A percentile compares a stretch with the other conserved stretches of the same genome.
Evolutionary conservation across 2,113 vertebrate species (phyloP).

Genomic region (Orthochromis malagaraziensis): DNA sequence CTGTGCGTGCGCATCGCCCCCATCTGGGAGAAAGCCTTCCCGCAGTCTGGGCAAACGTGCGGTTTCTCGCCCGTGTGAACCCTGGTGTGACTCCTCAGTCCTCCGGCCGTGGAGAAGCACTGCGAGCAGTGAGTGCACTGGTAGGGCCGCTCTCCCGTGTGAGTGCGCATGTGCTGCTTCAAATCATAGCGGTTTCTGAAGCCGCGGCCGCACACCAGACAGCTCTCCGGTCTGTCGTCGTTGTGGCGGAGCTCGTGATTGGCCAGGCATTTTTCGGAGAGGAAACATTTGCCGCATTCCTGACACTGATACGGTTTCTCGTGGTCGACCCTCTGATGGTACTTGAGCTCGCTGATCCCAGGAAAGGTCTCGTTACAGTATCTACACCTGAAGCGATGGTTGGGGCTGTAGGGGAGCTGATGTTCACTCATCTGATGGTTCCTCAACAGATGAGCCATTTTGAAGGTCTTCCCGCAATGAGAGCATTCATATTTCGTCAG

Average conservation of each 20-base stretch:
- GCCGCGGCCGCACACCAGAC: conserved; percentile 54
- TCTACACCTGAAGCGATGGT: conserved; percentile 63
- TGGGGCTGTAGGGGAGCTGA: conserved; percentile 63
- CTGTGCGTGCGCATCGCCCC: conserved; percentile 66
- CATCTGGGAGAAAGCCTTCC: conserved; percentile 66
- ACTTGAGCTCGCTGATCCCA: conserved; percentile 63
- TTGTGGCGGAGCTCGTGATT: conserved; percentile 65
- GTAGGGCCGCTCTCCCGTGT: conserved; percentile 66
- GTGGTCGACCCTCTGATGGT: conserved; percentile 61
- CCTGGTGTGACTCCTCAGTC: conserved; percentile 62
- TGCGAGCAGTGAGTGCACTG: conserved; percentile 66
- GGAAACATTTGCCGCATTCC: conserved; percentile 66
- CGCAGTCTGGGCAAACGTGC: conserved; percentile 61
- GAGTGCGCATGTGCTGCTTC: conserved; percentile 68
- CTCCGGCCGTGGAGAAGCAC: conserved; percentile 62
- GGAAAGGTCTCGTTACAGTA: conserved; percentile 65
- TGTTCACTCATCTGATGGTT: conserved; percentile 69
- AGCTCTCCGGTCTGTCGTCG: conserved; percentile 57
- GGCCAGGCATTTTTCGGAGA: conserved; percentile 56
- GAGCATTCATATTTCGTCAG: conserved; percentile 62
- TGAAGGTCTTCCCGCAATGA: conserved; percentile 65
- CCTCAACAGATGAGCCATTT: conserved; percentile 60
- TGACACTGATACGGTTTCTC: conserved; percentile 66
- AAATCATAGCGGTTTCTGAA: conserved; percentile 65
- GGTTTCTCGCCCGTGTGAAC: conserved; percentile 68